Percentiles rank a stretch among this genome's conserved stretches.
Evolutionary conservation across 2,797 vertebrate species (phyloP).

Genomic region (Urocyon cinereoargenteus): DNA sequence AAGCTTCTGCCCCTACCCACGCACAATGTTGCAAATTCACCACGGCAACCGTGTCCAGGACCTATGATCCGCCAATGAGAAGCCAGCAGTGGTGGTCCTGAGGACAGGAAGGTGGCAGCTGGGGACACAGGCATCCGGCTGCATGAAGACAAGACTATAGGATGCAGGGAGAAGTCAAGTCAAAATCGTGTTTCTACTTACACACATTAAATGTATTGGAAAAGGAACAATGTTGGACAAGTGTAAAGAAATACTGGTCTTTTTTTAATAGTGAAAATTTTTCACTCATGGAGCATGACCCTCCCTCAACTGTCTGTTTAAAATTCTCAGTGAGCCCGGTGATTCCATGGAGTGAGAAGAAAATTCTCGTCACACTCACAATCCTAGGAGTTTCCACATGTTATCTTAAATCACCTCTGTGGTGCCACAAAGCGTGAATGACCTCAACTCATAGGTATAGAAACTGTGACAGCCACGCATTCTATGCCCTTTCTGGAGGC

Average conservation of each 20-base stretch:
- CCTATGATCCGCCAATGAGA: slow-evolving; percentile 41
- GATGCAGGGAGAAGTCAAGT: background rate
- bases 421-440: background rate
- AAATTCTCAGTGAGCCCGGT: background rate
- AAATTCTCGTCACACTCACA: background rate
- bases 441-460: background rate
- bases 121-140: background rate
- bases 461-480: background rate
- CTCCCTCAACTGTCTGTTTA: background rate
- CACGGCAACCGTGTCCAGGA: slow-evolving; percentile 61
- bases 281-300: background rate
- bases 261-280: background rate
- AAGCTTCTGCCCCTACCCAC: slow-evolving; percentile 25
- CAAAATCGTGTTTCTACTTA: background rate
- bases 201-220: background rate
- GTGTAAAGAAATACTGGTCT: background rate
- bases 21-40: slow-evolving; percentile 55
- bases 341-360: background rate
- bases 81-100: background rate
- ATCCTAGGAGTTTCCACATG: background rate
- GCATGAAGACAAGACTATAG: background rate
- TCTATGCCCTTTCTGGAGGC: background rate
- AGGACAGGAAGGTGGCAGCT: background rate
- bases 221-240: background rate
- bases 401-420: background rate